Conservation (phyloP, 2,888 invertebrate species). For the Hylaea fasciaria region DNA sequence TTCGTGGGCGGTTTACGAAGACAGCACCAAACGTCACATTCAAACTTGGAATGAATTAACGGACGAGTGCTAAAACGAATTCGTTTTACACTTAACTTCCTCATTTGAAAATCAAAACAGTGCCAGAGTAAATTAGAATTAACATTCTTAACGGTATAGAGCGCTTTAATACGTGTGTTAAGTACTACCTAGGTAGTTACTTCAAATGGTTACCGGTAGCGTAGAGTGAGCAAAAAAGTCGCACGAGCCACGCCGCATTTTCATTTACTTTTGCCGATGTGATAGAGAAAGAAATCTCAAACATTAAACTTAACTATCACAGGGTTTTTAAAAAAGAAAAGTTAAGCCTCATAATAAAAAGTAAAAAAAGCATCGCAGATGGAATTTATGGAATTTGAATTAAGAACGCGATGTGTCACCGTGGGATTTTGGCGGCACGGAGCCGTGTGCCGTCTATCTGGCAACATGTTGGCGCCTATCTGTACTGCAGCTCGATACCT, state of each 20-base stretch:
- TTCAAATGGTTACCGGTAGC: conserved; percentile 7
- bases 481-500: neutral
- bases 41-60: conserved; percentile 48
- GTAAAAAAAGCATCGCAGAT: conserved; percentile 19
- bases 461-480: conserved; percentile 5
- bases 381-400: conserved; percentile 54
- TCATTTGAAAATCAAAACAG: conserved; percentile 33
- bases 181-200: neutral
- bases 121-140: conserved; percentile 11
- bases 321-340: too few species aligned
- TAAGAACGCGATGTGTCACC: conserved; percentile 30
- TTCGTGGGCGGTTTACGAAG: conserved; percentile 47
- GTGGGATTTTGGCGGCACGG: conserved; percentile 43
- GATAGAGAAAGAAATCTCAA: too few species aligned
- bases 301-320: too few species aligned
- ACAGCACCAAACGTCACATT: conserved; percentile 39
- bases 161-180: conserved; percentile 12
- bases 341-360: too few species aligned
- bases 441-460: conserved; percentile 25
- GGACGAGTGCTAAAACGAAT: conserved; percentile 43
- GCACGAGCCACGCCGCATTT: too few species aligned
- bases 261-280: too few species aligned
- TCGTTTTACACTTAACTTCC: conserved; percentile 25
- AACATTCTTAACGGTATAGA: conserved; percentile 24
- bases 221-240: neutral